These are phyloP conservation scores for Rhamnusium bicolor DNA, from an alignment of 2,888 invertebrate species.

Conservation along the genomic window DNA sequence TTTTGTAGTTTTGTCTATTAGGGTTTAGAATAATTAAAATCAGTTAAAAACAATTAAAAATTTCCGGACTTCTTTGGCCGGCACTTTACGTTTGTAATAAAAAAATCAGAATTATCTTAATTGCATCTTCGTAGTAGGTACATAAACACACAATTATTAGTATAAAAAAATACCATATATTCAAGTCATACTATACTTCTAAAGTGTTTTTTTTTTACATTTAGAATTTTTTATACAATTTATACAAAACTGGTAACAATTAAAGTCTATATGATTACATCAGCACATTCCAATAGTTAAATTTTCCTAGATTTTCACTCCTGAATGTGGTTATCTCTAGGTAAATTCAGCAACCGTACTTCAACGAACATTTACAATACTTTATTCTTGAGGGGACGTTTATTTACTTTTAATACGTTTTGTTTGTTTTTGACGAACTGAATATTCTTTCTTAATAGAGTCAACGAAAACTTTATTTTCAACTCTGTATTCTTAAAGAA, in stretches of 20 bases:
- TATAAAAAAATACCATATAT: neutral
- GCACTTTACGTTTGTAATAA: too few relatives aligned
- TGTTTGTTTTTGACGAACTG: neutral
- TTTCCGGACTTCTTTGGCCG: too few relatives aligned
- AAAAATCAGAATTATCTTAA: too few relatives aligned
- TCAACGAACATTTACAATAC: neutral
- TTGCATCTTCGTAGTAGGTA: too few relatives aligned
- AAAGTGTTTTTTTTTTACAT: neutral
- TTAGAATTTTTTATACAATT: neutral
- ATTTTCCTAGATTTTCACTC: neutral
- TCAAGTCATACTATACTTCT: neutral
- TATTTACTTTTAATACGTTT: constrained; percentile 12
- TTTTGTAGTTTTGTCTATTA: too few relatives aligned
- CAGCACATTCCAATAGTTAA: neutral
- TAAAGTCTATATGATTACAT: neutral
- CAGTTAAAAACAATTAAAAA: too few relatives aligned
- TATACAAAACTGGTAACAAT: neutral
- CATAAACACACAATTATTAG: neutral
- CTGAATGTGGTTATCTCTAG: neutral
- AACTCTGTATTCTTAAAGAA: neutral
- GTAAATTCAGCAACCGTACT: neutral
- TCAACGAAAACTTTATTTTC: neutral
- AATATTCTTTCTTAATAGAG: neutral
- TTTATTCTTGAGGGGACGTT: neutral
- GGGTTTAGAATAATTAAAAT: too few relatives aligned